Base-by-base conservation (phyloP, 1,140 invertebrate genomes). In the Drosophila kurseongensis region DNA sequence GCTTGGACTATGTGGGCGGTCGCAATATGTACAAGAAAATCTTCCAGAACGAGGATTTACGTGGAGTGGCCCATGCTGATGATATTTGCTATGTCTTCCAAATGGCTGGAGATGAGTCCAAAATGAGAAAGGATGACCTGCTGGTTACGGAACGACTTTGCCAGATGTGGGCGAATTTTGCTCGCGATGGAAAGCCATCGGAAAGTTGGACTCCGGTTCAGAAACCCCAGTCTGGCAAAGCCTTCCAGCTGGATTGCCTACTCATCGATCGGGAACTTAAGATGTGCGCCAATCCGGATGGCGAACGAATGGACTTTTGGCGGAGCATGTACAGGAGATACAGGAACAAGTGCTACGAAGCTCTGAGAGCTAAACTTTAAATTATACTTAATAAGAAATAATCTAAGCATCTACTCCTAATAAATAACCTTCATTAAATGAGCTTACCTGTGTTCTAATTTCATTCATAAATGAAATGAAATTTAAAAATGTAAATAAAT, bases 81-180 rank as follows among this genome's bases (percentile, higher is more conserved):
- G 94, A 95, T 58, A 92, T 95, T 71, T 94, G 93, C 16, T 94
- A 94, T 72, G 78, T 95, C 4, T 95, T 95, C 76, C 94, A 94
- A 78, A 94, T 94, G 88, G 92, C 92, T 0, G 91, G 92, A 42
- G 74, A 93, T 0, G 93, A 94, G 61, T 80, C 93, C 38, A 71
- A 92, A 18, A 60, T 93, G 35, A 90, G 93, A 13, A 89, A 93
- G 5, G 93, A 93, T 8, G 93, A 94, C 56, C 60, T 91, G 0
- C 84, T 82, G 4, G 91, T 93, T n/a, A 93, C 93, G 1, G 91
- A 91, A 52, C 90, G 92, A 12, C 92, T 95, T 79, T 93, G 94
- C 0, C 92, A 93, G 52, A 84, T 95, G 88, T 95, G 95, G 95
- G 94, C 94, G 0, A 95, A 95, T 75, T 95, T 95, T 90, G 95